Conservation (phyloP, 2,888 invertebrate species). For the Neoscelio sp. region DNA sequence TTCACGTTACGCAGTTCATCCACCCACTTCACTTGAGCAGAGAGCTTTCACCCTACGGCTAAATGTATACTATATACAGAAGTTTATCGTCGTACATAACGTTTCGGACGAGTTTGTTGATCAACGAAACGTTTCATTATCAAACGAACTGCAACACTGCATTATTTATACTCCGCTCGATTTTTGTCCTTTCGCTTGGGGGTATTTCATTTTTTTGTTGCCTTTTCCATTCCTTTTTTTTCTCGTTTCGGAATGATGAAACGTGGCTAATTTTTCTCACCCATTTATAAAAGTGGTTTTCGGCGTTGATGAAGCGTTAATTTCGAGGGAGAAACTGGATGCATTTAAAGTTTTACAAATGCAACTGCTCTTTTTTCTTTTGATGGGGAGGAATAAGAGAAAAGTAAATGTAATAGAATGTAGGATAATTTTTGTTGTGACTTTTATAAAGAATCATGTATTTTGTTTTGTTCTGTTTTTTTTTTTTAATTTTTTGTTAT, state of each 20-base stretch:
- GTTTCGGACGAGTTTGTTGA: slow-evolving; percentile 53
- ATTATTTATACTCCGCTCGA: slow-evolving; percentile 23
- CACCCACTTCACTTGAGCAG: slow-evolving; percentile 8
- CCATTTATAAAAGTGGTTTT: slow-evolving; percentile 40
- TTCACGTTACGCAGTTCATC: slow-evolving; percentile 32
- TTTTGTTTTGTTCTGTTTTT: too few relatives aligned
- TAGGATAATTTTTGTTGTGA: not conserved
- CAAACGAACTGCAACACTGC: slow-evolving; percentile 24
- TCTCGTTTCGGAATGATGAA: not conserved
- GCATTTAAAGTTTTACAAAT: slow-evolving; percentile 26
- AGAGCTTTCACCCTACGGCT: slow-evolving; percentile 37
- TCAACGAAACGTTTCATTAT: slow-evolving; percentile 53
- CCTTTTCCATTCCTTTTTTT: not conserved
- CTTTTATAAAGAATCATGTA: too few relatives aligned
- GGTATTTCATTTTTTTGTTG: not conserved
- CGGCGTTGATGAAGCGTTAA: slow-evolving; percentile 35
- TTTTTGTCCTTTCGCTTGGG: slow-evolving; percentile 10
- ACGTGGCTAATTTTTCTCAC: slow-evolving; percentile 28
- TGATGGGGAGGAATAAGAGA: not conserved
- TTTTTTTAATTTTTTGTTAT: too few relatives aligned
- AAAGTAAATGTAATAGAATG: slow-evolving; percentile 14
- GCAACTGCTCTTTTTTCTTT: slow-evolving; percentile 34
- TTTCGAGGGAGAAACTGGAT: slow-evolving; percentile 22
- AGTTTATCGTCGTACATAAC: slow-evolving; percentile 54
- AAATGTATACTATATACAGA: slow-evolving; percentile 38